Evolutionary conservation across 2,797 vertebrate genomes (phyloP), one percentile per base, ranked within the genome.

Genomic region (Chanos chanos): DNA sequence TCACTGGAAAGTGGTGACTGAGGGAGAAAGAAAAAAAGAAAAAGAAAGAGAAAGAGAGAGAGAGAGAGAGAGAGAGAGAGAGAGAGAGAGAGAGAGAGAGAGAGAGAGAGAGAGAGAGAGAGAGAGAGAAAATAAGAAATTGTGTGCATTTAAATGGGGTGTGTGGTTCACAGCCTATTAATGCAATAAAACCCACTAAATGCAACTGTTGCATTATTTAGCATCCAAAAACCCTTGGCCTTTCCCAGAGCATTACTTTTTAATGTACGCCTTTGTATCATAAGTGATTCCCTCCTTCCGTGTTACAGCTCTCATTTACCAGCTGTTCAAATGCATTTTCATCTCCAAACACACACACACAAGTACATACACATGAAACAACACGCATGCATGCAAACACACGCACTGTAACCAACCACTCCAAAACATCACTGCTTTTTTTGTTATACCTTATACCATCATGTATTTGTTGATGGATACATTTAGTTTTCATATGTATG

Each of bases 161-260:
- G 22, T 68, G 64, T 47, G 43, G 56, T 70, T 40, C 43, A 67
- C 43, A 64, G 27, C 44, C 19, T 61, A 48, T 67, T 70, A 75
- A 72, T 55, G 55, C 67, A 71, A 71, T 72, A 66, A 74, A 77
- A 69, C 21, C 36, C 43, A 36, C 56, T 57, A 66, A 76, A 80
- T 65, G 65, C 59, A 67, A 59, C 52, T 59, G 45, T 44, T 80
- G 65, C 70, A 80, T 80, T 77, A 80, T 80, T 77, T 63, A 80
- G 61, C 30, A 41, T 50, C 25, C 41, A 70, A 76, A 75, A 73
- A n/a, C n/a, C 62, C 45, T 55, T 58, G 21, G 44, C 40, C 43
- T 58, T 76, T 76, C 67, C 49, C 57, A 70, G 57, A 59, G 22
- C 75, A 80, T 77, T 66, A 73, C 63, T 80, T 70, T 77, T 77